phyloP scores from a whole-genome alignment of 2,888 invertebrate genomes.

The Gortyna flavago region DNA sequence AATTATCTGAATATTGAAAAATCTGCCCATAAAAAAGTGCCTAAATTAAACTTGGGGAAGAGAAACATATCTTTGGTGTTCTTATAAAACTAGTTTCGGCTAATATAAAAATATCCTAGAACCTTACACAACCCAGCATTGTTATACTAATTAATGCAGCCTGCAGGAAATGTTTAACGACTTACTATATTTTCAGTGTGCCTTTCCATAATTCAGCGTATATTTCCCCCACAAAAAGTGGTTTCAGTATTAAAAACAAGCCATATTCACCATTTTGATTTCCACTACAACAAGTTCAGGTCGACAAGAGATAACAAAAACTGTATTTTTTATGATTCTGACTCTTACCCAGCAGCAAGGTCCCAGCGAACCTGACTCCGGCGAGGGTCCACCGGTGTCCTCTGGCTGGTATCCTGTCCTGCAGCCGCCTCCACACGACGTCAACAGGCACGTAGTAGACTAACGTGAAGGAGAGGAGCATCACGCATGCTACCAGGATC shows the following conservation, averaged over 20 bases:
- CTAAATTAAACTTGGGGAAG: background rate
- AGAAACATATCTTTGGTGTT: background rate
- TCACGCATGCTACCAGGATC: conserved; percentile 95
- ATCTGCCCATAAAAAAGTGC: background rate
- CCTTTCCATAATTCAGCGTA: background rate
- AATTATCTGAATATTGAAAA: too few relatives aligned
- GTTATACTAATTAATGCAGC: background rate
- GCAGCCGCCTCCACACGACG: conserved; percentile 95
- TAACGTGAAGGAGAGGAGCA: conserved; percentile 97
- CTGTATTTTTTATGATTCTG: background rate
- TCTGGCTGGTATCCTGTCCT: conserved; percentile 83
- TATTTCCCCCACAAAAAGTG: background rate
- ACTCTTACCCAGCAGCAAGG: conserved; percentile 79
- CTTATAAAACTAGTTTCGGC: background rate
- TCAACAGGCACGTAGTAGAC: conserved; percentile 98
- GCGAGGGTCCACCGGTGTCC: conserved; percentile 86
- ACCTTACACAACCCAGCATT: too few relatives aligned
- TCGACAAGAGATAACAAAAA: background rate
- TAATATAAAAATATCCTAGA: background rate
- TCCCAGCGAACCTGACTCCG: conserved; percentile 78
- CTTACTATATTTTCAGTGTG: background rate
- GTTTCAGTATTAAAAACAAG: background rate
- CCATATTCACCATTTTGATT: background rate
- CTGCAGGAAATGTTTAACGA: background rate
- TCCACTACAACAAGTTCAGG: too few relatives aligned